Conservation (phyloP, 1,140 invertebrate species). For the Chelonus insularis region DNA sequence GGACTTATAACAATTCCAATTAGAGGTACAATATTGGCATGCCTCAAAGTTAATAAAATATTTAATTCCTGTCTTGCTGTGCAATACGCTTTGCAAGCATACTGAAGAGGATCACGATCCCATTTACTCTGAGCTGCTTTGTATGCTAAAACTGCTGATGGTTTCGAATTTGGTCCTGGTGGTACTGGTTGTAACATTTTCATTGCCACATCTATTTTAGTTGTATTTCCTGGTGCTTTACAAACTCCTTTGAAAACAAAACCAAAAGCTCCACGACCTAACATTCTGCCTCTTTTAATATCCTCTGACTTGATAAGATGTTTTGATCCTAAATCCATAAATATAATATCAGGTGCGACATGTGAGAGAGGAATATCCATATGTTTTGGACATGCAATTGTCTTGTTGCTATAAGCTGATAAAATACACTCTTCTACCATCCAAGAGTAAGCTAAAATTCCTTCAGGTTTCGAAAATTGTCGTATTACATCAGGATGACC, state of each 20-base stretch:
- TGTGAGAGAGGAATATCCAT: slow-evolving; percentile 71
- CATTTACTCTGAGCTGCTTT: slow-evolving; percentile 86
- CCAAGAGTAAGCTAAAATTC: slow-evolving; percentile 68
- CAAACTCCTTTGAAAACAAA: slow-evolving; percentile 90
- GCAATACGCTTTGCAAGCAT: slow-evolving; percentile 93
- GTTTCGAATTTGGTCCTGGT: slow-evolving; percentile 76
- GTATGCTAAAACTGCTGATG: slow-evolving; percentile 76
- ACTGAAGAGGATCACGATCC: slow-evolving; percentile 87
- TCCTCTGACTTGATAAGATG: slow-evolving; percentile 79
- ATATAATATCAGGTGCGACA: slow-evolving; percentile 86
- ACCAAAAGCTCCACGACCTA: slow-evolving; percentile 97
- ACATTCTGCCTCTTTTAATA: slow-evolving; percentile 75
- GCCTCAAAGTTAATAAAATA: slow-evolving; percentile 82
- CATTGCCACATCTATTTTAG: slow-evolving; percentile 80
- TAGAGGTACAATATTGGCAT: slow-evolving; percentile 90
- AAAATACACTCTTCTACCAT: slow-evolving; percentile 96
- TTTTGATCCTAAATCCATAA: slow-evolving; percentile 83
- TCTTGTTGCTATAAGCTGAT: slow-evolving; percentile 74
- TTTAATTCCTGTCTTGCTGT: slow-evolving; percentile 92
- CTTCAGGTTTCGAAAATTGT: slow-evolving; percentile 40
- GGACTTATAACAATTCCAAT: slow-evolving; percentile 87
- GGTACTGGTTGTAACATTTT: slow-evolving; percentile 95
- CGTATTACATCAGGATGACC: slow-evolving; percentile 65
- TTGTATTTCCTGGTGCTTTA: slow-evolving; percentile 64
- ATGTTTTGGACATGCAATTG: slow-evolving; percentile 74